Evolutionary conservation across 2,113 vertebrate genomes (phyloP).

Genomic region (Emydura subglobosa): DNA sequence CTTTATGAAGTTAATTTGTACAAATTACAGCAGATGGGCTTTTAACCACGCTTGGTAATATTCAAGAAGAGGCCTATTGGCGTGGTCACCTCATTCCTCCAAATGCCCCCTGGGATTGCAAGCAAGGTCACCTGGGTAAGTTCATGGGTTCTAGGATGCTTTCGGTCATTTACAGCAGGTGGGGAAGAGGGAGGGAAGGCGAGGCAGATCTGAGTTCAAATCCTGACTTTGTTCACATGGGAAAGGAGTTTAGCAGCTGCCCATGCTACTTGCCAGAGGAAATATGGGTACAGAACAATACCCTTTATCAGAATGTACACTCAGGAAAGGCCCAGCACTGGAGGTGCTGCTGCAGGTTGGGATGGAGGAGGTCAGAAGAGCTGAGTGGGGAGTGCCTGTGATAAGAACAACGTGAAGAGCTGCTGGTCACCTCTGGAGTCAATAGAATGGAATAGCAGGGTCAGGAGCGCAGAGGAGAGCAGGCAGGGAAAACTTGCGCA

Average conservation of each 20-base stretch:
- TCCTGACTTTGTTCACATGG: neutral
- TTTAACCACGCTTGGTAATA: slow-evolving; percentile 22
- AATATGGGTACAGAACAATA: fast-evolving
- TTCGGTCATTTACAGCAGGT: fast-evolving
- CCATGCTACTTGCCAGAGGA: neutral
- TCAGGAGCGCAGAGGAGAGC: neutral
- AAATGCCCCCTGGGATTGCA: neutral
- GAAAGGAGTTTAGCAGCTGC: neutral
- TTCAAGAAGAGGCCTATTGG: slow-evolving; percentile 10
- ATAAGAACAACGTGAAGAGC: neutral
- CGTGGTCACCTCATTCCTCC: neutral
- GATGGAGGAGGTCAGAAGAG: neutral
- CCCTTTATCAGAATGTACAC: too few species aligned
- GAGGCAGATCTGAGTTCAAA: fast-evolving
- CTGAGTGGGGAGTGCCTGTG: neutral
- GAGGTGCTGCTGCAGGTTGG: neutral
- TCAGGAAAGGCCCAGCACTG: neutral
- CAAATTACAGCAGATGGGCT: slow-evolving; percentile 40
- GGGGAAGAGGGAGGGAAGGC: neutral
- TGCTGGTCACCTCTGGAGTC: neutral
- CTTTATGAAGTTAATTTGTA: slow-evolving; percentile 49
- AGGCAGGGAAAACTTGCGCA: neutral
- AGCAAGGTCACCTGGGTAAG: neutral
- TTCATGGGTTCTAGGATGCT: fast-evolving
- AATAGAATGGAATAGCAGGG: neutral